These are phyloP conservation scores for Siniperca scherzeri DNA, from an alignment of 2,797 vertebrate species.

Conservation along the genomic window DNA sequence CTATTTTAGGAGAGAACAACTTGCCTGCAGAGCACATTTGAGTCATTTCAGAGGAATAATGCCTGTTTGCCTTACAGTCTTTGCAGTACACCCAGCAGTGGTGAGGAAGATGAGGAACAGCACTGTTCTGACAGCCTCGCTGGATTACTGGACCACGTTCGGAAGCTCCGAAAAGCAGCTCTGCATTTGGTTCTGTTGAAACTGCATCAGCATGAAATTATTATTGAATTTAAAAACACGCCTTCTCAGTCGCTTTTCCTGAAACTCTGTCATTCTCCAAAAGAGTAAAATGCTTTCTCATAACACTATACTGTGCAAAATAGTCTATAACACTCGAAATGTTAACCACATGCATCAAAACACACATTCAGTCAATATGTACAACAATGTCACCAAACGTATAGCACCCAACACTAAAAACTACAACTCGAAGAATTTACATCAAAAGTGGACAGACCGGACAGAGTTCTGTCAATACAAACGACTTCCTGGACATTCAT, in stretches of 20 bases:
- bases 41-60: neutral
- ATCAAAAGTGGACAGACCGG: too few species aligned
- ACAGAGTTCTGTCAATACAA: too few species aligned
- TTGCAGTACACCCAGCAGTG: conserved; percentile 80
- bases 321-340: too few species aligned
- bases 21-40: neutral
- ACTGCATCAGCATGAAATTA: neutral
- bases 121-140: neutral
- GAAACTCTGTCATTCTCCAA: neutral
- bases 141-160: neutral
- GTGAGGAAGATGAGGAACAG: conserved; percentile 55
- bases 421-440: too few species aligned
- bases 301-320: too few species aligned
- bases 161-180: neutral
- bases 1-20: neutral
- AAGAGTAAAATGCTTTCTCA: too few species aligned
- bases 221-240: neutral
- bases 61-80: conserved; percentile 59
- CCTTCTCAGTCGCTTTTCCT: neutral
- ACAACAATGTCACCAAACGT: too few species aligned
- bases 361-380: too few species aligned
- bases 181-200: neutral
- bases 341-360: too few species aligned
- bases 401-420: too few species aligned
- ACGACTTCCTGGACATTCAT: too few species aligned